Evolutionary conservation across 1,140 invertebrate genomes (phyloP).

Genomic region (Danaus plexippus): DNA sequence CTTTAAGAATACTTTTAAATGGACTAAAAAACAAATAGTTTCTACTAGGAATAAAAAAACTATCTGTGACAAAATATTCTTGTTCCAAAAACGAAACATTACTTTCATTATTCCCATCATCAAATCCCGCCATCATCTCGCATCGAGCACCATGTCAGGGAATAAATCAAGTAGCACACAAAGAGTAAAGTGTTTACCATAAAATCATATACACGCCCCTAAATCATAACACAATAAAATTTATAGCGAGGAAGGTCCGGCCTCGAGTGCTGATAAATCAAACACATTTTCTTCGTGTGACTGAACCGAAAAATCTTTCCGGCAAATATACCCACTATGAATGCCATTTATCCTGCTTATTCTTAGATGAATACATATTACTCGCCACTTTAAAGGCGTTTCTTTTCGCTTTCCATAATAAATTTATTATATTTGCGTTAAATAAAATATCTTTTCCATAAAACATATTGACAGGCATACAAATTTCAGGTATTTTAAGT

Average conservation of each 20-base stretch:
- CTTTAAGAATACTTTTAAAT: no score
- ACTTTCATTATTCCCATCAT: conserved; percentile 29
- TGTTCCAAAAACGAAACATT: not conserved
- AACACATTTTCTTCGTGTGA: conserved; percentile 65
- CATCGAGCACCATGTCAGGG: conserved; percentile 22
- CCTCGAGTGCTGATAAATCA: conserved; percentile 69
- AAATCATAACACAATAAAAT: conserved; percentile 71
- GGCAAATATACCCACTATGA: conserved; percentile 50
- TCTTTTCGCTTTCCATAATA: no score
- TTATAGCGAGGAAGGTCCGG: conserved; percentile 68
- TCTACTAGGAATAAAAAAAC: conserved; percentile 1
- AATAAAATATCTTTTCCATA: no score
- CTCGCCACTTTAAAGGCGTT: not conserved
- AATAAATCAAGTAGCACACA: conserved; percentile 56
- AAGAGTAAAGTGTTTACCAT: conserved; percentile 68
- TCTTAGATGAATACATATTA: conserved; percentile 34
- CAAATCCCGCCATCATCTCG: conserved; percentile 35
- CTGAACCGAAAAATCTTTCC: conserved; percentile 58
- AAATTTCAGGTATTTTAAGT: no score
- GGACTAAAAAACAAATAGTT: no score
- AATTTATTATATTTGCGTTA: no score
- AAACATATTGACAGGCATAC: no score
- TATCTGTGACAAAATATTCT: not conserved
- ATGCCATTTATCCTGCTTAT: conserved; percentile 45
- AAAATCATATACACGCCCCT: conserved; percentile 62